Percentiles rank a stretch among this genome's conserved stretches.
Conservation (phyloP, 1,140 invertebrate species). For the Drosophila guanche region DNA sequence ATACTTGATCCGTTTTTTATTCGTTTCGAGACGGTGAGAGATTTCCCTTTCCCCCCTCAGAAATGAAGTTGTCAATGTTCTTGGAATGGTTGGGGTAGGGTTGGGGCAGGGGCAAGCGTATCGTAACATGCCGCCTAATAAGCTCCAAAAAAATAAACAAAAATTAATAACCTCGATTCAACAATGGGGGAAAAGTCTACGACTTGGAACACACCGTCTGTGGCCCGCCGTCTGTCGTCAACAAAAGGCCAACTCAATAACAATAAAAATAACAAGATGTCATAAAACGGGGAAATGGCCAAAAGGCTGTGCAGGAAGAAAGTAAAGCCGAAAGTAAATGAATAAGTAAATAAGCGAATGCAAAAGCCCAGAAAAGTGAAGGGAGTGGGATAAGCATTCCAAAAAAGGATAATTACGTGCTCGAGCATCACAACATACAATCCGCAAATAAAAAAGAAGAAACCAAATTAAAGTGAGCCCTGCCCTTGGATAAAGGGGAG, state of each 20-base stretch:
- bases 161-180: constrained; percentile 66
- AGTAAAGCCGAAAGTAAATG: constrained; percentile 18
- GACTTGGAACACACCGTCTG: constrained; percentile 35
- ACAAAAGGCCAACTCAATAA: constrained; percentile 75
- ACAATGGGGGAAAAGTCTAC: constrained; percentile 40
- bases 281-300: constrained; percentile 61
- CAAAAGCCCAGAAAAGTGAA: constrained; percentile 16
- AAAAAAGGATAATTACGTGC: constrained; percentile 78
- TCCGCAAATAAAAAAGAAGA: constrained; percentile 16
- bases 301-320: constrained; percentile 9
- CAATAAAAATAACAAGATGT: constrained; percentile 80
- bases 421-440: constrained; percentile 47
- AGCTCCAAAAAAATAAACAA: constrained; percentile 61
- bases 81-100: not conserved
- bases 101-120: not conserved
- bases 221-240: not conserved
- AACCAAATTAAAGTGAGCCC: constrained; percentile 67
- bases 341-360: constrained; percentile 56
- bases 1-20: constrained; percentile 58
- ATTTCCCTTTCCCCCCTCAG: constrained; percentile 11
- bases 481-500: not conserved
- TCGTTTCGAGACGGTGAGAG: not conserved
- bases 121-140: constrained; percentile 65
- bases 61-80: constrained; percentile 69
- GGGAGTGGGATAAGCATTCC: constrained; percentile 25